Evolutionary conservation across 2,113 vertebrate species (phyloP), one percentile per base, ranked within the genome.

Genomic region (Elachura formosa): DNA sequence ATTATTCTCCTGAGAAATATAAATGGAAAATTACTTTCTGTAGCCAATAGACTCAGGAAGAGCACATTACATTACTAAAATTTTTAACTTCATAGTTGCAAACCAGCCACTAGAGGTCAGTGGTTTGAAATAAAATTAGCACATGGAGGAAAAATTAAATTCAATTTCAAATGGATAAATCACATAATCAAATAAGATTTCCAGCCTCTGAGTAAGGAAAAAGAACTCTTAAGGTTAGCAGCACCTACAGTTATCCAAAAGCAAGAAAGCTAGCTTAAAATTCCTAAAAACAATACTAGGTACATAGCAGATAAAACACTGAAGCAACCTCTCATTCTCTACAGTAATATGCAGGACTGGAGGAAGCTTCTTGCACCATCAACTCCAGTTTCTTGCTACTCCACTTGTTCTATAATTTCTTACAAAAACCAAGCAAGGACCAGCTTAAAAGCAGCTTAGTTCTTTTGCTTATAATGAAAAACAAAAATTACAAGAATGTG

Each of bases 71-170:
- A 41, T 41, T 72, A 45, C 46, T 29, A 13, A 51, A 31, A 12
- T 18, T 15, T 63, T 66, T 69, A 49, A 52, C 45, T 87, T 84
- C 46, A 9, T 26, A 55, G 59, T 31, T 78, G 68, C 92, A 84
- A 78, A 64, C 3, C 13, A 86, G 67, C 92, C 92, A 94, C 94
- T 63, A 95, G 94, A 94, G 68, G 95, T 94, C 93, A 97, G 75
- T 54, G 36, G 33, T 88, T 82, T 61, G 49, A 72, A 90, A 88
- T 38, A 64, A 69, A 91, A 90, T 62, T 31, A 84, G 46, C 31
- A 61, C 38, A 46, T 2, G 11, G 25, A 71, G 43, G 14, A 76
- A 77, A 14, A 91, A 79, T 29, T 41, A 11, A 1, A 40, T 33
- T 89, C 82, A 2, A 67, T 84, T 94, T 87, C 73, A 89, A 41